phyloP scores from a whole-genome alignment of 1,140 invertebrate species.

The Mylabris phalerata region DNA sequence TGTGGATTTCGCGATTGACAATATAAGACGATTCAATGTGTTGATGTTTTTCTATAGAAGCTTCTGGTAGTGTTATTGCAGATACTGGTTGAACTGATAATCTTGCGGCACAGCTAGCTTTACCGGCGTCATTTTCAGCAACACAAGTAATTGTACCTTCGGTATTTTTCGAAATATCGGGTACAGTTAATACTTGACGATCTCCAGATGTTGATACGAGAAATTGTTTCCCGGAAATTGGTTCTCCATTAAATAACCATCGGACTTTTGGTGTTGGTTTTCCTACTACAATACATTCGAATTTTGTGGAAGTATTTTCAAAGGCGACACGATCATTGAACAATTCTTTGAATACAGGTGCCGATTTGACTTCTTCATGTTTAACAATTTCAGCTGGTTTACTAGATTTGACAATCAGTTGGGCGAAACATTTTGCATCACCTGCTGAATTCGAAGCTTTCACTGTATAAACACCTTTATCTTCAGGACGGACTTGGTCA shows the following conservation, averaged over 20 bases:
- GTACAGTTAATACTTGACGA: constrained; percentile 61
- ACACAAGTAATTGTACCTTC: constrained; percentile 64
- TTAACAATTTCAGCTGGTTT: constrained; percentile 41
- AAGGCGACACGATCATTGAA: constrained; percentile 51
- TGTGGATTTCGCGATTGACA: constrained; percentile 42
- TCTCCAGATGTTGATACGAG: constrained; percentile 63
- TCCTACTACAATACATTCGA: constrained; percentile 64
- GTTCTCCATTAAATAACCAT: constrained; percentile 67
- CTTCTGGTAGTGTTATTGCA: constrained; percentile 39
- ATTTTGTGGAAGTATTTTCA: constrained; percentile 54
- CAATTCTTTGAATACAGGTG: constrained; percentile 59
- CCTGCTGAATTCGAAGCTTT: constrained; percentile 65
- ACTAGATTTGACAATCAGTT: constrained; percentile 62
- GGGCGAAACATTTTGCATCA: constrained; percentile 75
- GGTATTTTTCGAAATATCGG: constrained; percentile 49
- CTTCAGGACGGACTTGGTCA: constrained; percentile 49
- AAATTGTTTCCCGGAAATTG: constrained; percentile 64
- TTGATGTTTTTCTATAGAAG: constrained; percentile 17
- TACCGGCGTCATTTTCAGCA: constrained; percentile 68
- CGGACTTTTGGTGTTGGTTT: constrained; percentile 67
- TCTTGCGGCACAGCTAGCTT: constrained; percentile 56
- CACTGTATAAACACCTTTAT: constrained; percentile 71
- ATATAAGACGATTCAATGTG: constrained; percentile 38
- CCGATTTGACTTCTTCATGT: constrained; percentile 52
- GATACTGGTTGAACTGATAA: constrained; percentile 46